Base-by-base conservation (phyloP, 92 coral and sea anemone species). In the Zoanthus sansibaricus region DNA sequence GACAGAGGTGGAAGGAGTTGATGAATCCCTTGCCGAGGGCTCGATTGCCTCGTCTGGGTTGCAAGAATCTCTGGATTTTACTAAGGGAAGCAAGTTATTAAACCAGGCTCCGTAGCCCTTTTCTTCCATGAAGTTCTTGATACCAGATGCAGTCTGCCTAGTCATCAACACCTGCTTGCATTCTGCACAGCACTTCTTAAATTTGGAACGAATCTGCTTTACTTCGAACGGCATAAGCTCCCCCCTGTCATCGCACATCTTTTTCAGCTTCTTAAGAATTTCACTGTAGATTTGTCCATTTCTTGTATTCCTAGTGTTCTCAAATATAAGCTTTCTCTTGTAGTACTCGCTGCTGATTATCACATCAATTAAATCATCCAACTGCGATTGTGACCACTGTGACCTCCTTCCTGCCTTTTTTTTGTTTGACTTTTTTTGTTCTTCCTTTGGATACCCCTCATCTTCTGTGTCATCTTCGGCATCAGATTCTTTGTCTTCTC, bases 81-180 rank as follows among this genome's bases (percentile, higher is more conserved):
- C 59, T 30, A 69, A 75, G 9, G 48, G 59, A 16, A 25, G 0
- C 25, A 25, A 0, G 0, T 25, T 25, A 25, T 25, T 25, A 0
- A 25, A 25, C 25, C 33, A 87, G 64, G 82, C 75, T 16, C 90
- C 79, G 51, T 67, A 87, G 20, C 86, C 90, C 72, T 59, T 51
- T 44, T 87, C 86, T 71, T 87, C 90, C 75, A 67, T 58, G 47
- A 78, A 78, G 20, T 66, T 87, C 69, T 78, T 78, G 31, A 87
- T 78, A 16, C 79, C 86, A 21, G 90, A 66, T 25, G 90, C 79
- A 74, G 90, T 87, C 75, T 78, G 75, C 47, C 78, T 68, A 9
- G 86, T 79, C 75, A 78, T 55, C 58, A 82, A 79, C 32, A 74
- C 84, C 64, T 86, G 85, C 69, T 86, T 77, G 84, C 85, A 86